Conservation (phyloP, 1,140 invertebrate genomes). For the Drosophila parabipectinata region DNA sequence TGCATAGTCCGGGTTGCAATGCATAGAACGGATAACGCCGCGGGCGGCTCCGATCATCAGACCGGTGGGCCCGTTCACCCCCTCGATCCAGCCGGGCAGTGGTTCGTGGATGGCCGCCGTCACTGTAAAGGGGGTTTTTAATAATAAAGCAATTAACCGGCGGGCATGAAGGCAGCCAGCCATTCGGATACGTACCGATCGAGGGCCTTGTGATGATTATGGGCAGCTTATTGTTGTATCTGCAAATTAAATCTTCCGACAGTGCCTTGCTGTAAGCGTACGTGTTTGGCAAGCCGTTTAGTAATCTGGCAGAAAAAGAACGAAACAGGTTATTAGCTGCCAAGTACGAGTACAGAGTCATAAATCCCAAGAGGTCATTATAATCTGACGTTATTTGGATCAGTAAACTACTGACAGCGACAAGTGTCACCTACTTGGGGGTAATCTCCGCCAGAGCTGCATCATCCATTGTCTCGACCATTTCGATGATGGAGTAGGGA, state of each 20-base stretch:
- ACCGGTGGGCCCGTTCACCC: constrained; percentile 96
- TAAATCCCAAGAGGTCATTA: not conserved
- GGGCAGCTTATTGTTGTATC: constrained; percentile 87
- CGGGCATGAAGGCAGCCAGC: constrained; percentile 22
- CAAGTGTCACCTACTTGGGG: constrained; percentile 86
- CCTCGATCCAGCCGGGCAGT: constrained; percentile 95
- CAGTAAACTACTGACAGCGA: no score
- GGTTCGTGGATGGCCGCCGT: constrained; percentile 89
- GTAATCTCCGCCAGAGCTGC: constrained; percentile 89
- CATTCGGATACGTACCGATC: constrained; percentile 86
- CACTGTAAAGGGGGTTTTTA: constrained; percentile 84
- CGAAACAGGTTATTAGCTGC: constrained; percentile 26
- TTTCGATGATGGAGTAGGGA: constrained; percentile 90
- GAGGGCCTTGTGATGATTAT: constrained; percentile 90
- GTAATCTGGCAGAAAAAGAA: constrained; percentile 86
- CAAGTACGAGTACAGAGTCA: not conserved
- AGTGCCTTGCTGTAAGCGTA: constrained; percentile 92
- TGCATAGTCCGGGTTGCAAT: constrained; percentile 86
- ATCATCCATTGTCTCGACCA: constrained; percentile 91
- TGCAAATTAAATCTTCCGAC: constrained; percentile 89
- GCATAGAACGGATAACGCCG: constrained; percentile 91
- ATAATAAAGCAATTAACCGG: constrained; percentile 43
- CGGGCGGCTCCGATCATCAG: constrained; percentile 91
- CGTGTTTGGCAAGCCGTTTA: constrained; percentile 90
- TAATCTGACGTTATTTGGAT: not conserved